Conservation (phyloP, 2,888 invertebrate species). For the Lucinisca nassula region DNA sequence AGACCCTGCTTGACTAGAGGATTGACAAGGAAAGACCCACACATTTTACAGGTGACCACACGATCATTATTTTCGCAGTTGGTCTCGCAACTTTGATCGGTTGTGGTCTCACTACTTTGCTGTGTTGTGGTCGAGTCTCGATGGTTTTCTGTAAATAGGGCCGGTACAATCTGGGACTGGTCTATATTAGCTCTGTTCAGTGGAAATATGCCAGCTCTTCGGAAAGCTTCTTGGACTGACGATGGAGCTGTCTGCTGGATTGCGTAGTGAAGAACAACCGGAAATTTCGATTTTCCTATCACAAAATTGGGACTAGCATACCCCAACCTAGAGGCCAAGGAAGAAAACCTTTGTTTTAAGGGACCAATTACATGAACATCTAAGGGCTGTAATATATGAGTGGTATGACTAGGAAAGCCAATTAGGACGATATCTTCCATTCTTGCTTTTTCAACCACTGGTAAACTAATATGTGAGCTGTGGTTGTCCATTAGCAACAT, state of each 20-base stretch:
- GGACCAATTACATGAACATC: conserved; percentile 27
- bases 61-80: conserved; percentile 2
- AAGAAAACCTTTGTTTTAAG: background rate
- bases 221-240: conserved; percentile 18
- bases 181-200: conserved; percentile 18
- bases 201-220: conserved; percentile 11
- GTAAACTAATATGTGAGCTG: conserved; percentile 12
- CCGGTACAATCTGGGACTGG: background rate
- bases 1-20: conserved; percentile 21
- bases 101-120: too few relatives aligned
- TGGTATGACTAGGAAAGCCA: conserved; percentile 27
- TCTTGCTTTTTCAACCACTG: conserved; percentile 12
- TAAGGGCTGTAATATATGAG: conserved; percentile 37
- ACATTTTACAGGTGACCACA: background rate
- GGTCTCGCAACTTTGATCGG: too few relatives aligned
- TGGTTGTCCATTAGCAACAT: conserved; percentile 34
- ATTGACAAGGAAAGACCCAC: conserved; percentile 12
- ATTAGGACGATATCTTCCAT: conserved; percentile 10
- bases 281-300: conserved; percentile 24
- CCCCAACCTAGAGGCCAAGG: conserved; percentile 18
- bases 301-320: background rate
- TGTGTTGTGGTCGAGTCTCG: too few relatives aligned
- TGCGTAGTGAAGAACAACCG: conserved; percentile 30
- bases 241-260: conserved; percentile 14
- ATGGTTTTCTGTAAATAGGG: too few relatives aligned